Evolutionary conservation across 2,888 invertebrate genomes (phyloP), one percentile per base, ranked within the genome.

Genomic region (Dione vanillae): DNA sequence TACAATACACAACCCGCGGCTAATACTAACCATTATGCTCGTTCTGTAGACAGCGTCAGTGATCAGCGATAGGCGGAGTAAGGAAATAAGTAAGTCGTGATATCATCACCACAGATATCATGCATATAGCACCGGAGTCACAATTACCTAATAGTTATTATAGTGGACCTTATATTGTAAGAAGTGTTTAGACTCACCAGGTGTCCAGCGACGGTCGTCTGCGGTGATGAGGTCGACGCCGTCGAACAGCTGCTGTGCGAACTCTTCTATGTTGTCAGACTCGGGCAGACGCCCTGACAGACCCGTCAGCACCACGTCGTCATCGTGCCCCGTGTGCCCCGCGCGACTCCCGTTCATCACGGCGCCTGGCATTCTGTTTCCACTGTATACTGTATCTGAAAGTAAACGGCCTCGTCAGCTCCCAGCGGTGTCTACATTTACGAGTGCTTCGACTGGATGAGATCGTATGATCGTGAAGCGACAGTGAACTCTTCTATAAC

Each of bases 221-320:
- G 97, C 98, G 41, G 98, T 98, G 74, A 99, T 96, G 94, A 99
- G 96, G 87, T 99, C 99, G 56, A 98, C 95, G 67, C 98, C 97
- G 74, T 96, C 96, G 88, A 98, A 96, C 67, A 99, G 95, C 88
- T 99, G 96, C 81, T 97, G 95, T 82, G 96, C 96, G 90, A 99
- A 99, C 92, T 99, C 99, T 78, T 97, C 97, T 83, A 99, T 96
- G 88, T 94, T 96, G 80, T 96, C 95, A 76, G 97, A 97, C 91
- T 99, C 98, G 12, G 99, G 99, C 79, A 99, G 94, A 76, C 99
- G 96, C 70, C 96, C 97, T 69, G 97, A 97, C 79, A 98, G 94
- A 20, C 98, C 98, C 62, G 96, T 95, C 82, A 98, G 96, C 80
- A 97, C 97, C 79, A 98, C 94, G 79, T 96, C 96, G 75, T 96